Conservation (phyloP, 2,888 invertebrate genomes). For the Hyalella azteca region DNA sequence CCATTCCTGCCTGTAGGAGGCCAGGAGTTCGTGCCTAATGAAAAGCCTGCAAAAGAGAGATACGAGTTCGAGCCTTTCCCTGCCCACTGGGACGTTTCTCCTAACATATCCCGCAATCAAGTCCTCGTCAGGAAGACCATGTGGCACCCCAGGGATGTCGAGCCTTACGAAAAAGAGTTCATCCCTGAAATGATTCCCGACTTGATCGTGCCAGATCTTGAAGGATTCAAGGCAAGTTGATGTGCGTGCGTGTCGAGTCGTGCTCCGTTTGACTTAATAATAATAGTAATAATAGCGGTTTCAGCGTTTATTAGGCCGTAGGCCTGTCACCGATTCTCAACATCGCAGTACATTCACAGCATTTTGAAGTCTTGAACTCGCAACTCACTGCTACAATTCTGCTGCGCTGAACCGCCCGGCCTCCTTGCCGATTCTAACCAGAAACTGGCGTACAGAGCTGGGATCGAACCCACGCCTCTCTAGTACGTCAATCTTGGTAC, state of each 20-base stretch:
- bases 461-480: too few relatives aligned
- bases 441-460: too few relatives aligned
- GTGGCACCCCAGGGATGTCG: neutral
- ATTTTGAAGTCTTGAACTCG: too few relatives aligned
- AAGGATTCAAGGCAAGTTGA: conserved; percentile 71
- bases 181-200: conserved; percentile 91
- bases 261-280: neutral
- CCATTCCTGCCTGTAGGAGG: neutral
- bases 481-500: too few relatives aligned
- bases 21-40: neutral
- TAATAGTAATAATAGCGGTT: too few relatives aligned
- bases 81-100: neutral
- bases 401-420: too few relatives aligned
- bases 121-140: neutral
- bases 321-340: too few relatives aligned
- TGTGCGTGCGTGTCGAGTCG: neutral
- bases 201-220: conserved; percentile 88
- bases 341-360: too few relatives aligned
- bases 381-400: too few relatives aligned
- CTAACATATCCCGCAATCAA: neutral
- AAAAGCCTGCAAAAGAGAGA: neutral
- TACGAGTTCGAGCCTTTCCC: neutral
- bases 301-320: too few relatives aligned
- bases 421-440: too few relatives aligned
- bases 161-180: conserved; percentile 17